phyloP scores from a whole-genome alignment of 2,888 invertebrate species.

The Gandaritis pyraliata region DNA sequence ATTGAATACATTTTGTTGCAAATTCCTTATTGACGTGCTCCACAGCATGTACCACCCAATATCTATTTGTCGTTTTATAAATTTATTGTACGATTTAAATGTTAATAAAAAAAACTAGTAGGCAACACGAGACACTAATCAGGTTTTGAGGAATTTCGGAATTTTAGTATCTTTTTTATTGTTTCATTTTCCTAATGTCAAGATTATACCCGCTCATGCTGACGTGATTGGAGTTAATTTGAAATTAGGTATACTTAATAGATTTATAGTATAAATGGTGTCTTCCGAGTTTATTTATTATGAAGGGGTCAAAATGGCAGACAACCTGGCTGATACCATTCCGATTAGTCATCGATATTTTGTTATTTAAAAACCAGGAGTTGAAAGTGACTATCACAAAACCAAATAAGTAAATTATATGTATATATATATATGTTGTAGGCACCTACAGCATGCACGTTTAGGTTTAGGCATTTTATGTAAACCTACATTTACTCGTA shows the following conservation, averaged over 20 bases:
- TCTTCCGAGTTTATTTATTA: conserved; percentile 36
- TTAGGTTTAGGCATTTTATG: no score
- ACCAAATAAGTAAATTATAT: not conserved
- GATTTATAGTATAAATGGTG: conserved; percentile 34
- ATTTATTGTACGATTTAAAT: conserved; percentile 71
- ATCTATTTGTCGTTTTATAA: conserved; percentile 79
- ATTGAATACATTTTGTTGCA: conserved; percentile 44
- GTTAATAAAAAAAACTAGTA: conserved; percentile 69
- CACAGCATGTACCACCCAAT: conserved; percentile 60
- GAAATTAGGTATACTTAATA: conserved; percentile 36
- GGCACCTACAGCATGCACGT: no score
- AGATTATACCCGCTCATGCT: conserved; percentile 42
- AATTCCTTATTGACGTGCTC: conserved; percentile 59
- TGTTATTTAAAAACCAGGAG: conserved; percentile 33
- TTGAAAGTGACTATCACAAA: conserved; percentile 22
- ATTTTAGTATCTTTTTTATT: conserved; percentile 73
- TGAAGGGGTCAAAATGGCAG: conserved; percentile 36
- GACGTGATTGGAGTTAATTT: conserved; percentile 34
- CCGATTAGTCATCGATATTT: conserved; percentile 33
- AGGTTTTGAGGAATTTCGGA: conserved; percentile 76
- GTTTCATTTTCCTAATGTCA: conserved; percentile 65
- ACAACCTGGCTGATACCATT: conserved; percentile 25
- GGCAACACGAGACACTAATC: conserved; percentile 54
- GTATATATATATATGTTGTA: not conserved
- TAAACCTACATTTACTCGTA: no score